These are phyloP conservation scores for Mythimna albipuncta DNA, from an alignment of 2,888 invertebrate species.

Conservation along the genomic window DNA sequence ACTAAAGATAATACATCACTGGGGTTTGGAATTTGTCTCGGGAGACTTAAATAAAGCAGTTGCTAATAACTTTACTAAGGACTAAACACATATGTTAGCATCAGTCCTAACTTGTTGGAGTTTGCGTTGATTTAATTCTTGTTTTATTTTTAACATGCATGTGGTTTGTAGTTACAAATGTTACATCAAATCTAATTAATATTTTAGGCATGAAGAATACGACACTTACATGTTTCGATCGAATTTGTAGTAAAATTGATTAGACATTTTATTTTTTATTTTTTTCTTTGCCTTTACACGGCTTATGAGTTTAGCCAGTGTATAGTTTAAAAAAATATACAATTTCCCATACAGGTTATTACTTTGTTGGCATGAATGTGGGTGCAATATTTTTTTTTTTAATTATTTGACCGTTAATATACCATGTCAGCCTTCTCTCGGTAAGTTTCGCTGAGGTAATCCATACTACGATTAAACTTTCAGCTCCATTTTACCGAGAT, in stretches of 20 bases:
- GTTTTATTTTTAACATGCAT: not conserved
- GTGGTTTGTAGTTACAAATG: not conserved
- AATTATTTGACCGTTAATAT: too few species aligned
- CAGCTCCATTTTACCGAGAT: too few species aligned
- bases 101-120: slow-evolving; percentile 1
- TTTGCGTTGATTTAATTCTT: not conserved
- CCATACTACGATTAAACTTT: too few species aligned
- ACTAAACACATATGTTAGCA: slow-evolving; percentile 7
- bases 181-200: not conserved
- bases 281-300: too few species aligned
- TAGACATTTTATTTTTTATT: too few species aligned
- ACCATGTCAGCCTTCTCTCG: too few species aligned
- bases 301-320: too few species aligned
- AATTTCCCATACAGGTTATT: too few species aligned
- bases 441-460: too few species aligned
- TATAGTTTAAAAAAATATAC: too few species aligned
- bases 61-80: not conserved
- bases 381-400: too few species aligned
- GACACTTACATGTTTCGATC: not conserved
- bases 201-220: not conserved
- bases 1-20: slow-evolving; percentile 64
- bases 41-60: slow-evolving; percentile 24
- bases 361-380: too few species aligned
- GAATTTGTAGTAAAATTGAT: not conserved
- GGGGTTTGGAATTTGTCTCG: slow-evolving; percentile 54